Base-by-base conservation (phyloP, 2,888 invertebrate species). In the Cheilosia soror region DNA sequence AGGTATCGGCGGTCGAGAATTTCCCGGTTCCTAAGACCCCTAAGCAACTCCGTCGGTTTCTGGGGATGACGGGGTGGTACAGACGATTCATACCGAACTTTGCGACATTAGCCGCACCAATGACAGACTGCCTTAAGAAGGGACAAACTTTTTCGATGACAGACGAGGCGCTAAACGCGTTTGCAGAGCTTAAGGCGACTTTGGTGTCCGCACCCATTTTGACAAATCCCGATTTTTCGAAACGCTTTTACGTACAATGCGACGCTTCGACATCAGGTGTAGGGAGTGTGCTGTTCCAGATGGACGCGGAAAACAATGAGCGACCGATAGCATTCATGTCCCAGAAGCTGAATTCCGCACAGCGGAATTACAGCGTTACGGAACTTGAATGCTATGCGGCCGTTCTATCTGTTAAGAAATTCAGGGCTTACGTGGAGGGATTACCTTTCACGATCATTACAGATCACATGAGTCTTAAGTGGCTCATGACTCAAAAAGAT, bases 321-420 rank as follows among this genome's bases (percentile, higher is more conserved):
- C 29, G 51, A 9, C 37, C 37, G 44, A 44, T 44, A 44, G 44
- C 44, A 44, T 44, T 44, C 15, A 44, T 44, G 44, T 51, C 27
- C 27, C 51, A 51, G 29, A 51, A 51, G 51, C 51, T 25, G 5
- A 37, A 37, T 4, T 11, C 15, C 15, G 44, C 44, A 15, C 44
- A 51, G 11, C 51, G 25, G 4, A 51, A 25, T 9, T 51, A 11
- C 1, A 51, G 25, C 1, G 27, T n/a, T 1, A 51, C 15, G 1
- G 15, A 49, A 9, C 11, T 11, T 15, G 51, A 9, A 27, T 25
- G 51, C 27, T 51, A 25, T 2, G 51, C 51, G 27, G 51, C 51
- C 27, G 51, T 51, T 9, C 51, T 51, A 9, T 51, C 51, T 0
- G 27, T 51, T 3, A 51, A 51, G 15, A 51, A 15, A 20, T 51